Percentiles rank a stretch among this genome's conserved stretches.
phyloP scores from a whole-genome alignment of 2,888 invertebrate species.

The Acrobasis suavella region DNA sequence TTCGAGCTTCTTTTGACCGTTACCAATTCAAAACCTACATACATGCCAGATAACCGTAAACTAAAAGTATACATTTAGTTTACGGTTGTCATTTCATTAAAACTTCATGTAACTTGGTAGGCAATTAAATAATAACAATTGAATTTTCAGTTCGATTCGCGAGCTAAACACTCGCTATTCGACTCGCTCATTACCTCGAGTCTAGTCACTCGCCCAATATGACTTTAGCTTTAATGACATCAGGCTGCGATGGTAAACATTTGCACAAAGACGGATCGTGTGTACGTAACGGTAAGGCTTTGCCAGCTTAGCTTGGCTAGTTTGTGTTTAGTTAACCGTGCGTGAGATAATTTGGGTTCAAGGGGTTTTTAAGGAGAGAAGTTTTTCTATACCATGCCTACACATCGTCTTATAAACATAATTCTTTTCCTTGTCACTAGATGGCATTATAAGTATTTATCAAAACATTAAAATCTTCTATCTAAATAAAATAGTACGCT shows the following conservation, averaged over 20 bases:
- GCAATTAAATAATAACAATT: background rate
- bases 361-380: background rate
- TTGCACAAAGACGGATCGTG: slow-evolving; percentile 18
- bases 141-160: background rate
- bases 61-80: too few species aligned
- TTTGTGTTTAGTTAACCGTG: background rate
- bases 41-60: too few species aligned
- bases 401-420: too few species aligned
- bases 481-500: too few species aligned
- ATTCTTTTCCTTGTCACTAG: too few species aligned
- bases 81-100: too few species aligned
- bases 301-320: background rate
- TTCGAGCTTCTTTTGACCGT: too few species aligned
- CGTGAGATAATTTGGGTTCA: slow-evolving; percentile 6
- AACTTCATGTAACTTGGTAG: too few species aligned
- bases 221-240: slow-evolving; percentile 3
- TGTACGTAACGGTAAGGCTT: slow-evolving; percentile 12
- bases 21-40: too few species aligned
- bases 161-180: background rate
- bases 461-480: too few species aligned
- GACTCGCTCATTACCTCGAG: background rate
- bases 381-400: too few species aligned
- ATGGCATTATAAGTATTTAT: too few species aligned
- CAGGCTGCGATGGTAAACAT: slow-evolving; percentile 15
- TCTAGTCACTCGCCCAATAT: slow-evolving; percentile 12